Percentiles rank a stretch among this genome's conserved stretches.
Evolutionary conservation across 2,888 invertebrate genomes (phyloP).

Genomic region (Capitulum mitella): DNA sequence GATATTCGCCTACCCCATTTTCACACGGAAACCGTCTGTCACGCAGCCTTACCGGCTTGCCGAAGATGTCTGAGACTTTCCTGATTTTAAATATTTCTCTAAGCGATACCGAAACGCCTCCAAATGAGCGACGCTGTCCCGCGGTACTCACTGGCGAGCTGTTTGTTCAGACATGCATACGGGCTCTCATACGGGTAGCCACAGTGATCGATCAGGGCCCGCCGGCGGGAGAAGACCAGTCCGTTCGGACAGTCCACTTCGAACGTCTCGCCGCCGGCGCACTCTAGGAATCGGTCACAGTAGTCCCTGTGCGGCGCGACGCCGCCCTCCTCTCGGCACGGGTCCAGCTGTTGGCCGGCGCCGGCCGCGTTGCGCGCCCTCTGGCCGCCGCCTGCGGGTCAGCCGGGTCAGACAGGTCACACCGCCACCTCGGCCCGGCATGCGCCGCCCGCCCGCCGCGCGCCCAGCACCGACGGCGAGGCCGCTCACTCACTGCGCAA

Average conservation of each 20-base stretch:
- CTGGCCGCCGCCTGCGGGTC: background rate
- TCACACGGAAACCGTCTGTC: too few relatives aligned
- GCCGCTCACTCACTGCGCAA: constrained; percentile 40
- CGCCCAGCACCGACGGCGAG: background rate
- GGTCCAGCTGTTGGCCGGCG: constrained; percentile 52
- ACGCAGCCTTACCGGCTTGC: too few relatives aligned
- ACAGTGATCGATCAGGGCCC: constrained; percentile 77
- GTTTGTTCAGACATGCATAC: constrained; percentile 68
- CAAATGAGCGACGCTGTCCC: too few relatives aligned
- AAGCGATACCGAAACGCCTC: too few relatives aligned
- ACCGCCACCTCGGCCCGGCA: background rate
- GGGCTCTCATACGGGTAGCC: constrained; percentile 86
- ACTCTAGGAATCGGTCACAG: constrained; percentile 80
- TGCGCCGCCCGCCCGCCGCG: background rate
- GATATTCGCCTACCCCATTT: too few relatives aligned
- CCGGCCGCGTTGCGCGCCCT: background rate
- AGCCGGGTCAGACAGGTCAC: background rate
- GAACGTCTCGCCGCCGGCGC: constrained; percentile 70
- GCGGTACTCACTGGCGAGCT: constrained; percentile 62
- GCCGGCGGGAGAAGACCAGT: constrained; percentile 78
- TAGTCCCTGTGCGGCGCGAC: constrained; percentile 70
- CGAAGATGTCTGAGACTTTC: too few relatives aligned
- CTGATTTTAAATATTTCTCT: too few relatives aligned
- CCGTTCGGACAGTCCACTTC: constrained; percentile 86
- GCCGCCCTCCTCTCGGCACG: constrained; percentile 69